Evolutionary conservation across 2,797 vertebrate genomes (phyloP), one percentile per base, ranked within the genome.

Genomic region (Chelmon rostratus): DNA sequence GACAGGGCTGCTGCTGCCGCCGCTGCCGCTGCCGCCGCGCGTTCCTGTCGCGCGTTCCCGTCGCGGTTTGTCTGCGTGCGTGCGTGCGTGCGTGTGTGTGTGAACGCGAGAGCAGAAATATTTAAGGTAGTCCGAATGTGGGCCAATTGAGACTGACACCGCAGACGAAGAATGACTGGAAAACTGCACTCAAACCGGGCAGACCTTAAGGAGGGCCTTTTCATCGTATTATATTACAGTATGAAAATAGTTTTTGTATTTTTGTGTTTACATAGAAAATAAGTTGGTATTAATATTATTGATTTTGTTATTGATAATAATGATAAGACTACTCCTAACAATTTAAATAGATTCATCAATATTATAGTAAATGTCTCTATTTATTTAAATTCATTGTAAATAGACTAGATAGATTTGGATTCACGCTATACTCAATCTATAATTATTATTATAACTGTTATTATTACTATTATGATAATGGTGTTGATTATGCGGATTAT

Each of bases 111-210:
- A 13, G 78, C 68, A 33, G 75, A 86, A 67, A 70, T 65, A 82
- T 91, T 92, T 92, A 91, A 92, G 88, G 91, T 90, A 4, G 92
- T 47, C 57, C 72, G 33, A 62, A 75, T 72, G 61, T 73, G 76
- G 67, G 54, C 56, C 66, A 70, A 67, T 2, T 1, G 19, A 67
- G 3, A 25, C 10, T 0, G 3, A 8, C 40, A 47, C 12, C 1
- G 19, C 37, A 46, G 19, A 25, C 15, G 1, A 1, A 31, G 31
- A 44, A 5, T 2, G 19, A 21, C 3, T 1, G 6, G 54, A 31
- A 54, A 42, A 42, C 35, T 2, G 52, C 63, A 11, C 58, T 62
- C 50, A 37, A 42, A 12, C 13, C 37, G 0, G 81, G 77, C 16
- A 3, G 42, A 89, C 92, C 90, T 91, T 93, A 91, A 87, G 2